Percentiles rank a stretch among this genome's conserved stretches.
These are phyloP conservation scores for Sorex araneus DNA, from an alignment of 2,113 vertebrate species.

Conservation along the genomic window DNA sequence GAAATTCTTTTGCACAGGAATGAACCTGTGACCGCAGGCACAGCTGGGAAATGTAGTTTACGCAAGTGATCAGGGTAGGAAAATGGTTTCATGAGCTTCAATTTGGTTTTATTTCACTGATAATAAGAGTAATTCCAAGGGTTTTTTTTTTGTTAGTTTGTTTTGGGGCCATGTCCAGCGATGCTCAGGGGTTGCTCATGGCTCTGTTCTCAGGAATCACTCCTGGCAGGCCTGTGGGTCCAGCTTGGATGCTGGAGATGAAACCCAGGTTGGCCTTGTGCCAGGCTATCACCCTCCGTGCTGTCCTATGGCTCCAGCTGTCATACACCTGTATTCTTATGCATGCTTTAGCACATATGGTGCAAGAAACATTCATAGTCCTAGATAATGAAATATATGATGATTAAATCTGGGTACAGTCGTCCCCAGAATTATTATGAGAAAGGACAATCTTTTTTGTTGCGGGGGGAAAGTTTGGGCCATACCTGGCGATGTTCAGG, in stretches of 20 bases:
- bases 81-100: not conserved
- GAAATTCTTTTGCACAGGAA: slow-evolving; percentile 13
- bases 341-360: not conserved
- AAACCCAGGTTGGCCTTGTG: too few relatives aligned
- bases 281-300: too few relatives aligned
- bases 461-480: too few relatives aligned
- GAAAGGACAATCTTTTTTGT: not conserved
- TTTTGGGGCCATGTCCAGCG: not conserved
- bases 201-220: too few relatives aligned
- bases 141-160: not conserved
- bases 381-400: slow-evolving; percentile 1
- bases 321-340: not conserved
- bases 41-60: slow-evolving; percentile 27
- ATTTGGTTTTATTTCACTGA: not conserved
- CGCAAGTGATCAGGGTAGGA: not conserved
- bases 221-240: too few relatives aligned
- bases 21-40: not conserved
- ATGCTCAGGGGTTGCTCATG: too few relatives aligned
- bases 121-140: not conserved
- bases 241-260: too few relatives aligned
- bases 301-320: too few relatives aligned
- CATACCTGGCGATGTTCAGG: too few relatives aligned
- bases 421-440: not conserved
- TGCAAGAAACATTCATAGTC: not conserved
- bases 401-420: not conserved